Base-by-base conservation (phyloP, 2,888 invertebrate genomes). In the Mechanitis mazaeus region DNA sequence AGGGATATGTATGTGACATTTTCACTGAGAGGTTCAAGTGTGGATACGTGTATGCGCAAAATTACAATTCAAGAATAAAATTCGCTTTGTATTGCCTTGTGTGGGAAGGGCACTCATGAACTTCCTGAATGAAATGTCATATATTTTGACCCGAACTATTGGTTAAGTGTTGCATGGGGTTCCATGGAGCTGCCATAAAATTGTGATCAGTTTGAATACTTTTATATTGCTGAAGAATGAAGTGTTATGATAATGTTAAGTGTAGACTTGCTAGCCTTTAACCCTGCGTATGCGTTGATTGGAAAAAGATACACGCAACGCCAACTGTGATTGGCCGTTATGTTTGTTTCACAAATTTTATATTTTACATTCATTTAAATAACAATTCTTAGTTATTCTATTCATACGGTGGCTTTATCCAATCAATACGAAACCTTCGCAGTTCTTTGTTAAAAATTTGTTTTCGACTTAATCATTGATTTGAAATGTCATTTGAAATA, bases 131-230 rank as follows among this genome's bases (percentile, higher is more conserved):
- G 77, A 77, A 84, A 85, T 86, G 85, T 87, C 87, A 83, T 84
- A 72, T 84, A 80, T 81, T 79, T 71, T 74, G 72, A 79, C 76
- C 78, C 75, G 75, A 74, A 59, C 78, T 81, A 80, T 84, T 81
- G 85, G 83, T 70, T 80, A 79, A 84, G 84, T 82, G 85, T 85
- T 85, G 87, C 86, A 83, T 85, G 87, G 87, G 73, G 87, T 86
- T 87, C 87, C 83, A 83, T 83, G 84, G 88, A 81, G 74, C 87
- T 85, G 90, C 89, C 88, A 89, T 88, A 87, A 84, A 79, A 81
- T 81, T 90, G 88, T 89, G 90, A 90, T 89, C 86, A 81, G 87
- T 88, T 89, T 90, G 84, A 89, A 86, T 89, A 90, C 87, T 89
- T 90, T 89, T 90, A 88, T 88, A 88, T 84, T 87, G 85, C 86